Percentiles rank a stretch among this genome's conserved stretches.
These are phyloP conservation scores for Crypturellus undulatus DNA, from an alignment of 2,113 vertebrate species.

Conservation along the genomic window DNA sequence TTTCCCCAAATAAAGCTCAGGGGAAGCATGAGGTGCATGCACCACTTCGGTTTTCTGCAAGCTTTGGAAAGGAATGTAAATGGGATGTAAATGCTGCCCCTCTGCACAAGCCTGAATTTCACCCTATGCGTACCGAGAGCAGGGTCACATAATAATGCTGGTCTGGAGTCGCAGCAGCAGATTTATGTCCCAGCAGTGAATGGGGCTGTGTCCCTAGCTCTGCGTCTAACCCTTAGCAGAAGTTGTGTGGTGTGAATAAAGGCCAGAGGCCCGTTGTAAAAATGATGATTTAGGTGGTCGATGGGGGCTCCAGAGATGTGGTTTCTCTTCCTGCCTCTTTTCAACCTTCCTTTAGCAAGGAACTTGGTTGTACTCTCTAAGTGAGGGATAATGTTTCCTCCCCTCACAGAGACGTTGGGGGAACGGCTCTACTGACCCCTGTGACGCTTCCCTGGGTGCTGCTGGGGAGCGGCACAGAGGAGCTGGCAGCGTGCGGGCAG, in stretches of 20 bases:
- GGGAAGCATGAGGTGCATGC: background rate
- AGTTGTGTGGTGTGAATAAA: slow-evolving; percentile 55
- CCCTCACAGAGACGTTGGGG: background rate
- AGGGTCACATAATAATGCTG: slow-evolving; percentile 6
- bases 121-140: slow-evolving; percentile 1
- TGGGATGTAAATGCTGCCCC: background rate
- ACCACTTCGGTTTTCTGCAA: background rate
- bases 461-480: background rate
- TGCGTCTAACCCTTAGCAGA: slow-evolving; percentile 41
- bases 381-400: slow-evolving; percentile 13
- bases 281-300: slow-evolving; percentile 39
- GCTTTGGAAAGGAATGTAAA: background rate
- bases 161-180: background rate
- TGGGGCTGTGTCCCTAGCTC: slow-evolving; percentile 32
- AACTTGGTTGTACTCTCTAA: background rate
- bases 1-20: background rate
- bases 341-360: slow-evolving; percentile 16
- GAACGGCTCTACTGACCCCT: slow-evolving; percentile 18
- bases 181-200: slow-evolving; percentile 46
- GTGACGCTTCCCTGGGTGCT: background rate
- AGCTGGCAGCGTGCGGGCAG: background rate
- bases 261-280: slow-evolving; percentile 47
- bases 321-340: slow-evolving; percentile 9
- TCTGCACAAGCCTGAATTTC: background rate
- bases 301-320: slow-evolving; percentile 16